Evolutionary conservation across 2,797 vertebrate species (phyloP).

Genomic region (Cercopithecus neglectus): DNA sequence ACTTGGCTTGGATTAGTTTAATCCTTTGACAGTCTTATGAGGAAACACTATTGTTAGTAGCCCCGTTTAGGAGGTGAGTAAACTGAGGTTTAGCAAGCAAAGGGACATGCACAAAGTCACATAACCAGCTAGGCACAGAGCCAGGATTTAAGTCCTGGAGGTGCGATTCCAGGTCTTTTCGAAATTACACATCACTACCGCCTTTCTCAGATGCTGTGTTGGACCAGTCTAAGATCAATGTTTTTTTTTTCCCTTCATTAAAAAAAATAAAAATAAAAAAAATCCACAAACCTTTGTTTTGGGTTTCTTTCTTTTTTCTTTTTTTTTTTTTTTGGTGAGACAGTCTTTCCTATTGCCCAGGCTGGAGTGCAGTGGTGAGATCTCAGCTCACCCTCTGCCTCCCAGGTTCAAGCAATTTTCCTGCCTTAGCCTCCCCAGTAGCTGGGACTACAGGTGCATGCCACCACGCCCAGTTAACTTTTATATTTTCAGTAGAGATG

Average conservation of each 20-base stretch:
- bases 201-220: not conserved
- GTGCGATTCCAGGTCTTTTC: not conserved
- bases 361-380: not conserved
- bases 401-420: not conserved
- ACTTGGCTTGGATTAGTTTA: not conserved
- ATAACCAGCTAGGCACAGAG: rapidly evolving
- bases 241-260: not conserved
- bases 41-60: not conserved
- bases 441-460: not conserved
- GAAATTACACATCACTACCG: rapidly evolving
- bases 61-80: not conserved
- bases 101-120: not conserved
- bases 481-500: not conserved
- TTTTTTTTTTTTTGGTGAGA: not conserved
- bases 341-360: not conserved
- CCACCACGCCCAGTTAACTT: not conserved
- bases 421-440: not conserved
- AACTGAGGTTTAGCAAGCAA: not conserved
- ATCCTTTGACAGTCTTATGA: not conserved
- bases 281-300: not conserved
- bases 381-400: not conserved
- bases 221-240: too few species aligned
- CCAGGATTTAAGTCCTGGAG: not conserved
- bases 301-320: not conserved
- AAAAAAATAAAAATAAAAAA: not conserved